Conservation (phyloP, 2,113 vertebrate genomes). For the Dicrurus megarhynchus region DNA sequence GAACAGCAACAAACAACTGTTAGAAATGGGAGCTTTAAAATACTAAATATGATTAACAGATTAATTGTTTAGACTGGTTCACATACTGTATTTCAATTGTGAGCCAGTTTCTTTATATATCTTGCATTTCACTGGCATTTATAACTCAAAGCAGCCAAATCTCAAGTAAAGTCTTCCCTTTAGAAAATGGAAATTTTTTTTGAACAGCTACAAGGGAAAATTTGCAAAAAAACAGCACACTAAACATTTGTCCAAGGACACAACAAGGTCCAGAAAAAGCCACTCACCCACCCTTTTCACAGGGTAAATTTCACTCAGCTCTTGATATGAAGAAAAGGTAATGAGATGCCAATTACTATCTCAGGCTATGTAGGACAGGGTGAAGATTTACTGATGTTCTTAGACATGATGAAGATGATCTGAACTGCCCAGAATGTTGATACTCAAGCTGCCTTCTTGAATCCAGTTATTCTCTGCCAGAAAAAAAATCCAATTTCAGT, state of each 20-base stretch:
- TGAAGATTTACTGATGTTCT: constrained; percentile 16
- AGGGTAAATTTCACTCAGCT: neutral
- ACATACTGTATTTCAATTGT: neutral
- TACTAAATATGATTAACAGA: neutral
- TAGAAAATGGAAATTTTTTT: neutral
- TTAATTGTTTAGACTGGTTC: neutral
- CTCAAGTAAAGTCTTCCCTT: neutral
- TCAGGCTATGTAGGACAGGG: neutral
- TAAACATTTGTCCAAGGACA: neutral
- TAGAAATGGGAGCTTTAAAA: neutral
- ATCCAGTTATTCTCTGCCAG: neutral
- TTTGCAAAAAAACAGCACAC: neutral
- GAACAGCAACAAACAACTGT: neutral
- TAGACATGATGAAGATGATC: neutral
- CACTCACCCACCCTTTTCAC: neutral
- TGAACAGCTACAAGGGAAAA: neutral
- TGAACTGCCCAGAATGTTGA: constrained; percentile 18
- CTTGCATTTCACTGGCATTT: neutral
- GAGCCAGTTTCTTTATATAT: neutral
- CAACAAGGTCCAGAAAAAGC: constrained; percentile 4
- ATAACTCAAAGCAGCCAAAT: neutral
- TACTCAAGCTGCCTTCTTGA: neutral
- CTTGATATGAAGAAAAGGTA: constrained; percentile 1
- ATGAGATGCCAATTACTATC: constrained; percentile 54
- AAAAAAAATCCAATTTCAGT: neutral